A percentile compares a stretch with the other conserved stretches of the same genome.
Conservation (phyloP, 2,888 invertebrate genomes). For the Blastobasis lacticolella region DNA sequence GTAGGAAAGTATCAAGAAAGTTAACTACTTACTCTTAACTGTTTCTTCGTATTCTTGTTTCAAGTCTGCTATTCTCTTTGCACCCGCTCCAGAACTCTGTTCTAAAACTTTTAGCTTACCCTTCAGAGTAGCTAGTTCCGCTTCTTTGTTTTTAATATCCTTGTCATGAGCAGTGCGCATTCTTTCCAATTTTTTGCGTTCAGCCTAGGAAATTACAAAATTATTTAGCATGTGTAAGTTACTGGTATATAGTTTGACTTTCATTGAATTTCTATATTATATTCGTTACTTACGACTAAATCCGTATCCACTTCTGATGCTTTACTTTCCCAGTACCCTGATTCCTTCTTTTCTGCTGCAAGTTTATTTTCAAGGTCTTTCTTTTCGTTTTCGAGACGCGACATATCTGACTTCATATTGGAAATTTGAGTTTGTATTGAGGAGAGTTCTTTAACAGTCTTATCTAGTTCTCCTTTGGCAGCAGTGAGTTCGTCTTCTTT, state of each 20-base stretch:
- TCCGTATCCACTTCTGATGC: slow-evolving; percentile 76
- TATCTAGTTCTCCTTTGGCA: slow-evolving; percentile 46
- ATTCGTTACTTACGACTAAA: slow-evolving; percentile 50
- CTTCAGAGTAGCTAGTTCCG: slow-evolving; percentile 83
- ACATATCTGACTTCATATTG: slow-evolving; percentile 58
- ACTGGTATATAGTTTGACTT: slow-evolving; percentile 3
- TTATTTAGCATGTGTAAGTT: not conserved
- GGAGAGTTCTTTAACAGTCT: slow-evolving; percentile 62
- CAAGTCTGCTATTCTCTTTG: slow-evolving; percentile 78
- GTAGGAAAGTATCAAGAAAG: slow-evolving; percentile 16
- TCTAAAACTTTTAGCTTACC: slow-evolving; percentile 81
- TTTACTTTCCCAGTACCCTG: slow-evolving; percentile 77
- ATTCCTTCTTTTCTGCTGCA: slow-evolving; percentile 76
- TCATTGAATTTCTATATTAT: not conserved
- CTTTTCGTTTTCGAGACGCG: slow-evolving; percentile 61
- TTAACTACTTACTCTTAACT: slow-evolving; percentile 77
- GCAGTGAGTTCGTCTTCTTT: slow-evolving; percentile 48
- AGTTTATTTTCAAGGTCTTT: slow-evolving; percentile 79
- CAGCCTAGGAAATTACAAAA: slow-evolving; percentile 53
- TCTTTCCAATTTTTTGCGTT: slow-evolving; percentile 79
- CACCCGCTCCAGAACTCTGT: slow-evolving; percentile 74
- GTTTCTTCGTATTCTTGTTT: slow-evolving; percentile 79
- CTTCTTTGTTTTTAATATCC: slow-evolving; percentile 84
- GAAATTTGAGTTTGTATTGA: slow-evolving; percentile 52
- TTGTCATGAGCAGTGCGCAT: slow-evolving; percentile 80